Conservation (phyloP, 2,113 vertebrate genomes). For the Mus pahari region DNA sequence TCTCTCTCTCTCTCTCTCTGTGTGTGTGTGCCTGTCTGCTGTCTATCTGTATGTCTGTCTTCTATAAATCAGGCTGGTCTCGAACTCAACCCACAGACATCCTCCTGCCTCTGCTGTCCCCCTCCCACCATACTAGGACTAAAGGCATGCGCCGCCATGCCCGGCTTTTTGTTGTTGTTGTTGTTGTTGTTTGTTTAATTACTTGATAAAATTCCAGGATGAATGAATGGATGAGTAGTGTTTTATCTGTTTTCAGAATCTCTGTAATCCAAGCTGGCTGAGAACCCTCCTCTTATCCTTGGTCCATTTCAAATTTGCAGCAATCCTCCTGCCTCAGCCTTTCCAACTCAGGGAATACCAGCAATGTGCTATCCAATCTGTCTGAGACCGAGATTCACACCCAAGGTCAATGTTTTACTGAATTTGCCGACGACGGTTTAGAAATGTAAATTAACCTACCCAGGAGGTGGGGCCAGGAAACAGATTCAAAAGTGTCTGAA, state of each 20-base stretch:
- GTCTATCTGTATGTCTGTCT: too few relatives aligned
- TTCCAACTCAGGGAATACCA: too few relatives aligned
- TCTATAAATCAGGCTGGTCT: neutral
- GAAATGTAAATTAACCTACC: conserved; percentile 46
- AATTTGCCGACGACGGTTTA: neutral
- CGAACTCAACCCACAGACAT: neutral
- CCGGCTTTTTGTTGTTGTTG: neutral
- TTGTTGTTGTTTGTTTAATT: too few relatives aligned
- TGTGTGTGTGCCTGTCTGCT: too few relatives aligned
- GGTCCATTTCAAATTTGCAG: neutral
- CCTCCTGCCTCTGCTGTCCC: neutral
- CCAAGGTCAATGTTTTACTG: neutral
- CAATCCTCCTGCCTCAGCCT: neutral
- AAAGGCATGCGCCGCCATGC: neutral
- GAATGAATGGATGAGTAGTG: neutral
- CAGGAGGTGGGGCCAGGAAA: neutral
- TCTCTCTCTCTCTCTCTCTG: too few relatives aligned
- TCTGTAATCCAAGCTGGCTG: neutral
- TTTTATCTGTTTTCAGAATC: neutral
- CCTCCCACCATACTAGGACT: neutral
- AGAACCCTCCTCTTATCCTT: neutral
- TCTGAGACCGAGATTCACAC: neutral
- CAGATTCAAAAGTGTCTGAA: neutral
- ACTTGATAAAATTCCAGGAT: neutral
- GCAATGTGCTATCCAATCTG: fast-evolving